A percentile compares a stretch with the other conserved stretches of the same genome.
phyloP scores from a whole-genome alignment of 2,888 invertebrate species.

The Diplolepis rosae region DNA sequence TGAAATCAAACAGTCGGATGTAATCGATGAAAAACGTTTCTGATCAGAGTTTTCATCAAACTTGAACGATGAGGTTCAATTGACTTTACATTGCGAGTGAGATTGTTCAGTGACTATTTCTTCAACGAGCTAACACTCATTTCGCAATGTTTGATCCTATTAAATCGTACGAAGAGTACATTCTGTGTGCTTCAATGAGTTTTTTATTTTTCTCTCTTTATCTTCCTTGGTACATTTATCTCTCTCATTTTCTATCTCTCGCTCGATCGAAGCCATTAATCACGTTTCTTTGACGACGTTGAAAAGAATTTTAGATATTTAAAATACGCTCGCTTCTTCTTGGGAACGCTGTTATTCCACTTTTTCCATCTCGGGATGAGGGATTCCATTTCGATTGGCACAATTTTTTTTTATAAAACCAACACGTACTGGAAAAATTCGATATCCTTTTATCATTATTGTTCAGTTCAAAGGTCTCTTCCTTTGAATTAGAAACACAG shows the following conservation, averaged over 20 bases:
- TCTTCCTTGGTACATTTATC: conserved; percentile 1
- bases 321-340: conserved; percentile 24
- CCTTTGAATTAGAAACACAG: no score
- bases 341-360: conserved; percentile 18
- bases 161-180: conserved; percentile 36
- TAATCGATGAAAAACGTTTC: conserved; percentile 19
- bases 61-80: neutral
- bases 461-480: neutral
- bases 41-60: conserved; percentile 21
- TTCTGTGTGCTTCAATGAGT: conserved; percentile 28
- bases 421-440: neutral
- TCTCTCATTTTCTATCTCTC: conserved; percentile 12
- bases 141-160: conserved; percentile 49
- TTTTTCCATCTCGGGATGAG: neutral
- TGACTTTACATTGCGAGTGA: conserved; percentile 14
- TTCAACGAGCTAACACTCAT: conserved; percentile 46
- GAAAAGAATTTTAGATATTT: conserved; percentile 29
- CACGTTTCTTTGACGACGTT: conserved; percentile 22
- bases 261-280: conserved; percentile 26
- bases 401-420: neutral
- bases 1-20: conserved; percentile 8
- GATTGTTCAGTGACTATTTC: conserved; percentile 39
- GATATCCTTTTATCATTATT: neutral
- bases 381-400: conserved; percentile 19
- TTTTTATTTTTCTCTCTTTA: neutral